phyloP scores from a whole-genome alignment of 2,888 invertebrate genomes.

The Unio delphinus region DNA sequence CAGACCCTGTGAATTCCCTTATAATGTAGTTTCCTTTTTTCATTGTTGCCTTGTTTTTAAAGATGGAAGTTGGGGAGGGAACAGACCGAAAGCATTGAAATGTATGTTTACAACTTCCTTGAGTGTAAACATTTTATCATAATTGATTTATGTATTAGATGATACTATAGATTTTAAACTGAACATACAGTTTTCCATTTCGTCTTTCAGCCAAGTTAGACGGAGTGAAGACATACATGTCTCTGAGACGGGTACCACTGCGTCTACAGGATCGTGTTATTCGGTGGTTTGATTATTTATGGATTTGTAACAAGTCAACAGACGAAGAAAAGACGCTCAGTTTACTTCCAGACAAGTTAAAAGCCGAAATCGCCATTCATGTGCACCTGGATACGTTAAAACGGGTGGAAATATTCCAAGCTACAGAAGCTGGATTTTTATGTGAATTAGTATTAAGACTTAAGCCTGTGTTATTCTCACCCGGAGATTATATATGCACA shows the following conservation, averaged over 20 bases:
- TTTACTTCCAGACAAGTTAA: conserved; percentile 84
- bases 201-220: conserved; percentile 90
- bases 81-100: too few relatives aligned
- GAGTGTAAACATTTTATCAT: too few relatives aligned
- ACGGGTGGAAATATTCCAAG: conserved; percentile 95
- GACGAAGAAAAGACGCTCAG: conserved; percentile 86
- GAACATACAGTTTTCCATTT: neutral
- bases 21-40: too few relatives aligned
- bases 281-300: conserved; percentile 99
- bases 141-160: too few relatives aligned
- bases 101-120: too few relatives aligned
- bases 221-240: conserved; percentile 98
- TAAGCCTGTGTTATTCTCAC: conserved; percentile 96
- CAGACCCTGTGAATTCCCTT: too few relatives aligned
- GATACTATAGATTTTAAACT: too few relatives aligned
- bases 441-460: conserved; percentile 96
- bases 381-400: conserved; percentile 98
- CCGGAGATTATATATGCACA: conserved; percentile 98
- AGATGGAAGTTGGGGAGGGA: too few relatives aligned
- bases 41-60: too few relatives aligned
- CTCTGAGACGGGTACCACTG: conserved; percentile 94
- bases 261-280: conserved; percentile 97
- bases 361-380: conserved; percentile 99
- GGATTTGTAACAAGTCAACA: conserved; percentile 98
- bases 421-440: conserved; percentile 98